Evolutionary conservation across 2,888 invertebrate species (phyloP), one percentile per base, ranked within the genome.

Genomic region (Cryptocheilus praepositus): DNA sequence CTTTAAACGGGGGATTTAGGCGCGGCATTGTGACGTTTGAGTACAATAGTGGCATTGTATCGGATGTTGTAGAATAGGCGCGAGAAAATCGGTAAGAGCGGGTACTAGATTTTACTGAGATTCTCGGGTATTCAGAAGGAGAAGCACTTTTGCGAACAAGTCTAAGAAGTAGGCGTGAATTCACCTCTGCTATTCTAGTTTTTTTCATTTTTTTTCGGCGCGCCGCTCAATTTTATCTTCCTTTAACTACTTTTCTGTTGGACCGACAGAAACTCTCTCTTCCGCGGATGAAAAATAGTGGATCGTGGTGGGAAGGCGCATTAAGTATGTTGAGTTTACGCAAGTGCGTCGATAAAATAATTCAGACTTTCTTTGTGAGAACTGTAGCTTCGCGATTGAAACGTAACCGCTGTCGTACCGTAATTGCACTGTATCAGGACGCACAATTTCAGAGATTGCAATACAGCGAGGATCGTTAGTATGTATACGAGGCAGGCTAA

Each of bases 291-390:
- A 11, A 11, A 11, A 36, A 36, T 4, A 36, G 36, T 11, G 36
- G 8, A 5, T 36, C 7, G 36, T 8, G 36, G 25, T 25, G 25
- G 25, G 25, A 25, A 36, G 36, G 11, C 36, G 13, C 11, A 36
- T 11, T 36, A 11, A 36, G 36, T 11, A 36, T 11, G 36, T 7
- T 11, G 36, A 36, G 36, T 36, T 36, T 63, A 54, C 62, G 64
- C 52, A 73, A 76, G 67, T 71, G 74, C 57, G 67, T 75, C 70
- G 79, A 79, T 79, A 74, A 73, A 77, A 77, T 63, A 69, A 69
- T 56, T 76, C 60, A 59, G 67, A 56, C 59, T 64, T 46, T 0
- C 44, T 25, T 25, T 11, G 16, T 36, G 53, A 53, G 53, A 64
- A 45, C 3, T 51, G 52, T 43, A 49, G 55, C 54, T 53, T 8